phyloP scores from a whole-genome alignment of 2,888 invertebrate genomes.

The Caenorhabditis sinica region DNA sequence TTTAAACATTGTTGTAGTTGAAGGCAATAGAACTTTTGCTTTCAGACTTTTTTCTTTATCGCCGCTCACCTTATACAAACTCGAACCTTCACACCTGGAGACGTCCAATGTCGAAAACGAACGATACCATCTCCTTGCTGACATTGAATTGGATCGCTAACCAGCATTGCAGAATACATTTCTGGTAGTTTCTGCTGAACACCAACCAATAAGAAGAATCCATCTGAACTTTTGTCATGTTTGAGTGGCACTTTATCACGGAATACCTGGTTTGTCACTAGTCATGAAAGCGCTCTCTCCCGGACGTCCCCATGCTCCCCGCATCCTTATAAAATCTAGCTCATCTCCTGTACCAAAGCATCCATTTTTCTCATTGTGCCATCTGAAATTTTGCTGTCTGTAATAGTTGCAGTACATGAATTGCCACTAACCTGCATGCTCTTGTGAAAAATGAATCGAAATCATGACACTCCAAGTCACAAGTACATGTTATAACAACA shows the following conservation, averaged over 20 bases:
- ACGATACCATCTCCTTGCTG: slow-evolving; percentile 79
- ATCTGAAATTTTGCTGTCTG: slow-evolving; percentile 50
- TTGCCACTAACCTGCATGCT: slow-evolving; percentile 73
- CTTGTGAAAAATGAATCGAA: slow-evolving; percentile 78
- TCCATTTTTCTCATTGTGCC: slow-evolving; percentile 78
- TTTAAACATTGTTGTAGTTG: too few species aligned
- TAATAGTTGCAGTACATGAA: neutral
- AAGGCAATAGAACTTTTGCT: too few species aligned
- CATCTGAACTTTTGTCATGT: slow-evolving; percentile 63
- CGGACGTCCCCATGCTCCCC: slow-evolving; percentile 73
- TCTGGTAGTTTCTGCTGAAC: slow-evolving; percentile 70
- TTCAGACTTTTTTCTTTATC: too few species aligned
- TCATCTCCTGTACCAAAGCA: slow-evolving; percentile 73
- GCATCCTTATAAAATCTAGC: slow-evolving; percentile 77
- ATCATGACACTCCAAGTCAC: slow-evolving; percentile 79
- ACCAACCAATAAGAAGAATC: slow-evolving; percentile 77
- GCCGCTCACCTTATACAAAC: slow-evolving; percentile 77
- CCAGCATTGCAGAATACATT: slow-evolving; percentile 73
- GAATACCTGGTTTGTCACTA: slow-evolving; percentile 68
- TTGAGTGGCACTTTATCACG: neutral
- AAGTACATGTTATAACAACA: slow-evolving; percentile 71
- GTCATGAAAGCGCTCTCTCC: slow-evolving; percentile 76
- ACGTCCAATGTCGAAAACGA: slow-evolving; percentile 77
- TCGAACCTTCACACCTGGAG: slow-evolving; percentile 76
- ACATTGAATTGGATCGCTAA: slow-evolving; percentile 80